Evolutionary conservation across 2,888 invertebrate species (phyloP), one percentile per base, ranked within the genome.

Genomic region (Phaonia tiefii): DNA sequence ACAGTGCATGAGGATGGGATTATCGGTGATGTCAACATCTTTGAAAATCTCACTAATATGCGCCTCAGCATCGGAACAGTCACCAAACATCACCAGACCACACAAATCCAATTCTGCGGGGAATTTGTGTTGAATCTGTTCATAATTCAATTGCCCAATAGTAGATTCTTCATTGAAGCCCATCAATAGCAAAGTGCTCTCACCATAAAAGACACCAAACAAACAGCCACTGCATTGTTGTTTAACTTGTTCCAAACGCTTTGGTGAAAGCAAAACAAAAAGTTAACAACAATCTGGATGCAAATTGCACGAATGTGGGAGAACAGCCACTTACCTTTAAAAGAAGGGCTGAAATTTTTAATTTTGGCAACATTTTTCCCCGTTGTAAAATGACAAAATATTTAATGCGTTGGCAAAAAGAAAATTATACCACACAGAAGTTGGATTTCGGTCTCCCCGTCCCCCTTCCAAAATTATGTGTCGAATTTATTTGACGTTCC

Each of bases 21-120:
- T 96, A 87, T 96, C 96, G 67, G 96, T 96, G 85, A 96, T 94
- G 88, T 95, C 95, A 75, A 96, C 94, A 90, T 95, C 94, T 89
- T 93, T 93, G 49, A 93, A 88, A 84, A 93, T 92, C 88, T 94
- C 93, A 87, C 93, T 93, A 26, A 94, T 91, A 86, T 93, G 93
- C 2, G 92, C 92, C 85, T 94, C 93, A 56, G 93, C 92, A 83
- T 93, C 92, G 54, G 92, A 90, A 63, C 92, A 92, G 84, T 94
- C 93, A 20, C 93, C 93, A 83, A 95, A 93, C 86, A 93, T 93
- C 15, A 96, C 92, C 75, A 95, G 92, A 26, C 96, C 96, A 88
- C 95, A 96, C 66, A 95, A 91, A 90, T 96, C 95, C 79, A 96
- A 90, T 89, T 96, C 96, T 1, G 94, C 94, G 15, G 96, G 96